Conservation (phyloP, 2,797 vertebrate species). For the Anguilla anguilla region DNA sequence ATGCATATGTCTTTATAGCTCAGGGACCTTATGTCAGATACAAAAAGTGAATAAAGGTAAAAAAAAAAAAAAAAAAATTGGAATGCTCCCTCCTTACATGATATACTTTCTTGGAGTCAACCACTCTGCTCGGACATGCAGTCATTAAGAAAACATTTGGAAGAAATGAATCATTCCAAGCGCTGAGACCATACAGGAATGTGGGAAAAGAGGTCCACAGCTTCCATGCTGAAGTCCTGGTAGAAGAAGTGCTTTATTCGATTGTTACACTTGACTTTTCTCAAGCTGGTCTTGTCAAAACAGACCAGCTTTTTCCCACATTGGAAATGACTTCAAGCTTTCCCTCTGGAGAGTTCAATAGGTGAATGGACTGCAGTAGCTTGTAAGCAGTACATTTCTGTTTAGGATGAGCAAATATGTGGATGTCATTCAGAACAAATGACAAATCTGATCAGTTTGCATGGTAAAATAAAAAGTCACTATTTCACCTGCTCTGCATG, state of each 20-base stretch:
- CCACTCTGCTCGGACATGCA: slow-evolving; percentile 60
- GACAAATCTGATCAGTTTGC: neutral
- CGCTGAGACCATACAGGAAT: neutral
- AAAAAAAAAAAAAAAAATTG: neutral
- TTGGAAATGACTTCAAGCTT: neutral
- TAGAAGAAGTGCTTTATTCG: slow-evolving; percentile 8
- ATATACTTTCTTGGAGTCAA: neutral
- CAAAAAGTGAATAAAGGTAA: neutral
- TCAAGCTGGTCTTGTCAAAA: slow-evolving; percentile 1
- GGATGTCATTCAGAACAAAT: neutral
- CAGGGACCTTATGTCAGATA: neutral
- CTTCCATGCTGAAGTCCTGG: neutral
- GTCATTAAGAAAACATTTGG: slow-evolving; percentile 70
- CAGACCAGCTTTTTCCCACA: slow-evolving; percentile 2
- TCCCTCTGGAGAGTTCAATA: neutral
- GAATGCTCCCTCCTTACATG: neutral
- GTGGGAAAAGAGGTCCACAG: neutral
- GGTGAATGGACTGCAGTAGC: neutral
- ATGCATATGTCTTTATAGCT: neutral
- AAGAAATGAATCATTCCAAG: slow-evolving; percentile 67
- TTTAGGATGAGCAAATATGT: neutral
- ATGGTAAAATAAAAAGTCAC: neutral
- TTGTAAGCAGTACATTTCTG: neutral
- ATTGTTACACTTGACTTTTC: neutral
- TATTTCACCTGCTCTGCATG: neutral